These are phyloP conservation scores for Meganola albula DNA, from an alignment of 2,888 invertebrate species.

Conservation along the genomic window DNA sequence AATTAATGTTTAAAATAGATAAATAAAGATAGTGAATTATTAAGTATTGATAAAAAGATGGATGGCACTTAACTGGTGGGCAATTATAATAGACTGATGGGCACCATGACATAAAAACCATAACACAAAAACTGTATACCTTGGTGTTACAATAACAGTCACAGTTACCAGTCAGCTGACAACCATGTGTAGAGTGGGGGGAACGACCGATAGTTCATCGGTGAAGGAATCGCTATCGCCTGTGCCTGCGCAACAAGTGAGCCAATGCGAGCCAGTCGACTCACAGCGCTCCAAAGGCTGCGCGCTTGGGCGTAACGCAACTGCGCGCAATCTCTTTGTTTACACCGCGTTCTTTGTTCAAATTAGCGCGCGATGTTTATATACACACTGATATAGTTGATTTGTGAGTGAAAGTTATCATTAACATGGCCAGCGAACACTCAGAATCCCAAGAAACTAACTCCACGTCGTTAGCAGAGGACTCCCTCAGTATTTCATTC, in stretches of 20 bases:
- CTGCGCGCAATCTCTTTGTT: slow-evolving; percentile 47
- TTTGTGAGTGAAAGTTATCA: slow-evolving; percentile 39
- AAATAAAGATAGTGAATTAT: too few species aligned
- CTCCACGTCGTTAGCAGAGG: slow-evolving; percentile 58
- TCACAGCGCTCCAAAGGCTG: slow-evolving; percentile 26
- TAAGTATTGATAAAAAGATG: too few species aligned
- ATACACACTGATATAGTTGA: slow-evolving; percentile 30
- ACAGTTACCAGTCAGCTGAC: slow-evolving; percentile 31
- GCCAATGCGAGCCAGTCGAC: slow-evolving; percentile 29
- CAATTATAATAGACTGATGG: too few species aligned
- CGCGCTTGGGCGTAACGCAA: slow-evolving; percentile 38
- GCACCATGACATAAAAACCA: too few species aligned
- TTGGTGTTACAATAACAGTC: slow-evolving; percentile 22
- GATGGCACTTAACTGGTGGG: too few species aligned
- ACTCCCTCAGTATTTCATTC: slow-evolving; percentile 81
- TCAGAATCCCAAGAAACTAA: slow-evolving; percentile 60
- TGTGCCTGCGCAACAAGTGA: too few species aligned
- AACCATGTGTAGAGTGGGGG: slow-evolving; percentile 45
- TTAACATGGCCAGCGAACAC: slow-evolving; percentile 58
- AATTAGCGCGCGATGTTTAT: slow-evolving; percentile 45
- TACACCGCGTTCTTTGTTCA: slow-evolving; percentile 52
- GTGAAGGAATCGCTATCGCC: slow-evolving; percentile 23
- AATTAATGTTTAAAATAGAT: too few species aligned
- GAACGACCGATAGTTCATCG: slow-evolving; percentile 59
- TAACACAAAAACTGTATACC: too few species aligned